phyloP scores from a whole-genome alignment of 2,113 vertebrate genomes.

The Thermophis baileyi region DNA sequence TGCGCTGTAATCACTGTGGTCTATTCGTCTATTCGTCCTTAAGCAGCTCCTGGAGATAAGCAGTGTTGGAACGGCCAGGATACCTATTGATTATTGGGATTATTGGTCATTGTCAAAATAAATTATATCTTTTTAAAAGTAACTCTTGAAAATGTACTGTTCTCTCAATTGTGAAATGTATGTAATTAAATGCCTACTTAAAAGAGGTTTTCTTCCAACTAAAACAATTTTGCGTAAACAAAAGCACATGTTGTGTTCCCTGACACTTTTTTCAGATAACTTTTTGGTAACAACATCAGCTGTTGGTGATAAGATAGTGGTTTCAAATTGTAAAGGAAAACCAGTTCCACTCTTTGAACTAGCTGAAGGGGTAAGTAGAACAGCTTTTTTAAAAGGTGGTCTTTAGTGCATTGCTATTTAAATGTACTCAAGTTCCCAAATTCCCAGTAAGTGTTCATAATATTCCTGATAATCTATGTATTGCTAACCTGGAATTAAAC shows the following conservation, averaged over 20 bases:
- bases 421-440: background rate
- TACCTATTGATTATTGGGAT: no score
- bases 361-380: constrained; percentile 87
- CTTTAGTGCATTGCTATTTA: background rate
- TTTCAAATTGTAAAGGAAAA: constrained; percentile 87
- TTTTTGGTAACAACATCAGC: constrained; percentile 89
- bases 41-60: no score
- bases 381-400: background rate
- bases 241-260: constrained; percentile 53
- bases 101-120: background rate
- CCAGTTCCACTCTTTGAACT: constrained; percentile 84
- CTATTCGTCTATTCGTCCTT: no score
- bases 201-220: constrained; percentile 25
- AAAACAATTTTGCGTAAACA: background rate
- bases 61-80: no score
- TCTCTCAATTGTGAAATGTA: constrained; percentile 16
- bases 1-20: no score
- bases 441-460: background rate
- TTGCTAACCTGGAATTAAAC: background rate
- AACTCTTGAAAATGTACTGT: constrained; percentile 18
- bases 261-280: constrained; percentile 83
- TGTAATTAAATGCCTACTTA: constrained; percentile 19
- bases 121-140: constrained; percentile 1
- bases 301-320: constrained; percentile 89
- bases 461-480: background rate